A percentile compares a stretch with the other conserved stretches of the same genome.
phyloP scores from a whole-genome alignment of 1,140 invertebrate species.

The Cylas formicarius region DNA sequence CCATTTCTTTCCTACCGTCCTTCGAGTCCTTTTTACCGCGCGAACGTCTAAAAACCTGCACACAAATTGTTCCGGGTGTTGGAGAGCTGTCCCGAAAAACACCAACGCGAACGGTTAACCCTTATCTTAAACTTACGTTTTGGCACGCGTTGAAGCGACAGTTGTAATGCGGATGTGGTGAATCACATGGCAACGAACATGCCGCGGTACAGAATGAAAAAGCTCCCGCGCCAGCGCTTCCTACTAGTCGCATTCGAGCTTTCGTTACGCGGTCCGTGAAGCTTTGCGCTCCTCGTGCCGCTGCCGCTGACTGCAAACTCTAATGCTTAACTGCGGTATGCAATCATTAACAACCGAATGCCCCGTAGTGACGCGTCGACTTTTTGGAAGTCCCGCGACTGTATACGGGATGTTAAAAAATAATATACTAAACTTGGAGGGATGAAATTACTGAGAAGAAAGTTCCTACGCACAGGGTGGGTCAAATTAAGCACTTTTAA shows the following conservation, averaged over 20 bases:
- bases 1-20: neutral
- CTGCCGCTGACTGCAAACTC: conserved; percentile 17
- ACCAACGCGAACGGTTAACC: too few species aligned
- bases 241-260: conserved; percentile 21
- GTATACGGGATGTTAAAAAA: too few species aligned
- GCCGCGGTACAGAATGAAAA: conserved; percentile 9
- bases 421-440: too few species aligned
- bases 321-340: conserved; percentile 16
- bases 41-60: neutral
- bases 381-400: conserved; percentile 12
- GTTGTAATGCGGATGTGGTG: conserved; percentile 22
- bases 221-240: conserved; percentile 22
- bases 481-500: too few species aligned
- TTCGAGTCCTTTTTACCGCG: neutral
- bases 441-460: too few species aligned
- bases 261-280: too few species aligned
- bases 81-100: too few species aligned
- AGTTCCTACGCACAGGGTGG: too few species aligned
- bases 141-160: conserved; percentile 7
- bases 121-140: conserved; percentile 1
- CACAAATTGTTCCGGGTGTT: too few species aligned
- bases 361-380: conserved; percentile 5
- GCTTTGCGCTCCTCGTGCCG: too few species aligned
- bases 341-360: conserved; percentile 16
- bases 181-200: conserved; percentile 20